A percentile compares a stretch with the other conserved stretches of the same genome.
These are phyloP conservation scores for Micromesistius poutassou DNA, from an alignment of 2,797 vertebrate species.

Conservation along the genomic window DNA sequence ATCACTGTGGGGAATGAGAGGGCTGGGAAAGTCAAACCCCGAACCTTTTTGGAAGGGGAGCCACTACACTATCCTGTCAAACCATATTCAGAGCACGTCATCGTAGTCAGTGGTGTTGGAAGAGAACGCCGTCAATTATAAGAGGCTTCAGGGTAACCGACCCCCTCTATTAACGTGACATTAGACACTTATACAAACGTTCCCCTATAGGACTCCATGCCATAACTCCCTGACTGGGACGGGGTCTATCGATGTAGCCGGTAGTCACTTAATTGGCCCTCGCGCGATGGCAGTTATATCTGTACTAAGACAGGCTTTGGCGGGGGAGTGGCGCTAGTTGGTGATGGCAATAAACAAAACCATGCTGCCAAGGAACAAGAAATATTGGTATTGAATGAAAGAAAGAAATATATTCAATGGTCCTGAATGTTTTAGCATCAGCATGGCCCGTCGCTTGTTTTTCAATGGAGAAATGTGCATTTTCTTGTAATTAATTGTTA, in stretches of 20 bases:
- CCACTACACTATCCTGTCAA: background rate
- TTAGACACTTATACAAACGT: slow-evolving; percentile 61
- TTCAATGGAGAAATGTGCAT: background rate
- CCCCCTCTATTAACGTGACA: slow-evolving; percentile 37
- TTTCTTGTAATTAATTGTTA: background rate
- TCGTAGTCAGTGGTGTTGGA: background rate
- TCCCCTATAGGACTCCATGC: slow-evolving; percentile 50
- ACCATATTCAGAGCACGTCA: background rate
- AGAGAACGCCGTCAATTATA: background rate
- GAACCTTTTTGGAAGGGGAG: background rate
- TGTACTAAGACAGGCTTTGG: slow-evolving; percentile 17
- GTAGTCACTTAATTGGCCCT: slow-evolving; percentile 29
- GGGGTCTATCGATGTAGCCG: slow-evolving; percentile 21
- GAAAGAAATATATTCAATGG: slow-evolving; percentile 7
- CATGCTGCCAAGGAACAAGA: background rate
- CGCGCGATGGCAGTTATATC: slow-evolving; percentile 17
- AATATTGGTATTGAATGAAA: slow-evolving; percentile 1
- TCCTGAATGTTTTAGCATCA: background rate
- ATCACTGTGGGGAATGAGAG: background rate
- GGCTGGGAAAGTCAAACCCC: background rate
- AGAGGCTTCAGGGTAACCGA: slow-evolving; percentile 32
- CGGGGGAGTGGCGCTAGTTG: background rate
- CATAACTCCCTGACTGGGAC: slow-evolving; percentile 28
- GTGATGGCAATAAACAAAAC: background rate
- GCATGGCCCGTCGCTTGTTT: background rate